A percentile compares a stretch with the other conserved stretches of the same genome.
phyloP scores from a whole-genome alignment of 1,140 invertebrate species.

The Macrobrachium rosenbergii region DNA sequence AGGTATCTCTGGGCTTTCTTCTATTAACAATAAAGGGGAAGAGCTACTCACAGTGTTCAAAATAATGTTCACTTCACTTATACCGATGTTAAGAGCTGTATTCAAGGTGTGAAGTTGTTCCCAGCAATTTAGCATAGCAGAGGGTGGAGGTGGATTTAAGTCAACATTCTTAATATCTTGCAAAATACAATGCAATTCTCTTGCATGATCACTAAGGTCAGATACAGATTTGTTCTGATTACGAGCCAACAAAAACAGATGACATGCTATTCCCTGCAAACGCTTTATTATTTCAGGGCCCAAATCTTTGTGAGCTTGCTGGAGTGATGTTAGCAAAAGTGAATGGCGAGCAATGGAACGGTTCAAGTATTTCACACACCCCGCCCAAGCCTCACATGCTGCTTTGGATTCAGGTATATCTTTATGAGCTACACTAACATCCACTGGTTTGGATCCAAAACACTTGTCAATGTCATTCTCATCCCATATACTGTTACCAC shows the following conservation, averaged over 20 bases:
- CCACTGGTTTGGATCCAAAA: conserved; percentile 67
- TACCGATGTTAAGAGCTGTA: conserved; percentile 50
- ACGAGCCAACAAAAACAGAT: conserved; percentile 73
- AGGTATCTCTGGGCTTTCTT: neutral
- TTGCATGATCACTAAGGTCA: conserved; percentile 33
- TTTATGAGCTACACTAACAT: conserved; percentile 68
- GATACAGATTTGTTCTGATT: conserved; percentile 38
- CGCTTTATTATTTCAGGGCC: conserved; percentile 85
- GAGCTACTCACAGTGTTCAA: conserved; percentile 7
- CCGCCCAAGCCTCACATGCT: conserved; percentile 76
- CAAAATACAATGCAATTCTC: conserved; percentile 34
- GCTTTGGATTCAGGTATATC: conserved; percentile 49
- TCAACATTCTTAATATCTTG: conserved; percentile 36
- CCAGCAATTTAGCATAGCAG: conserved; percentile 21
- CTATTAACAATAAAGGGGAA: conserved; percentile 5
- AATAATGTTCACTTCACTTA: conserved; percentile 25
- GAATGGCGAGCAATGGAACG: conserved; percentile 79
- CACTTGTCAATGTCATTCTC: conserved; percentile 53
- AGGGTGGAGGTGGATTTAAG: conserved; percentile 14
- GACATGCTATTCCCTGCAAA: conserved; percentile 83
- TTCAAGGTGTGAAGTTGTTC: conserved; percentile 47
- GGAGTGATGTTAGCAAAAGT: conserved; percentile 77
- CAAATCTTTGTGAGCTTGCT: conserved; percentile 81
- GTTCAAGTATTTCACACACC: conserved; percentile 83
- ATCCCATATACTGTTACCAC: conserved; percentile 63